Conservation (phyloP, 1,140 invertebrate species). For the Melipona quadrifasciata region DNA sequence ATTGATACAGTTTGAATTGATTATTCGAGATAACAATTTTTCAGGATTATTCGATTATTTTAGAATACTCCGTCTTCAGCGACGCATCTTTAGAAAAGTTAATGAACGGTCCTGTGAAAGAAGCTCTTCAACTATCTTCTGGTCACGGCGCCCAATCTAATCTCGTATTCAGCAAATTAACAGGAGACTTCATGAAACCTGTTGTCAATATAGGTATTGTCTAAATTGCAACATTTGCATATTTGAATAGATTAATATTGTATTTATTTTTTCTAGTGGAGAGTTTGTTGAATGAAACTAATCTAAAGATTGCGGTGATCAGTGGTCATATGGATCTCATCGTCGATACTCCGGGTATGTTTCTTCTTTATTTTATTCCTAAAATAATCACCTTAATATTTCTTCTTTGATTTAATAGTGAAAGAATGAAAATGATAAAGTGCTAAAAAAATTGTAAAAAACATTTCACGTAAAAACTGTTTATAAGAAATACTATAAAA, state of each 20-base stretch:
- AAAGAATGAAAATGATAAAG: not conserved
- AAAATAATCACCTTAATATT: not conserved
- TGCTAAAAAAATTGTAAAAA: not conserved
- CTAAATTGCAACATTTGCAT: not conserved
- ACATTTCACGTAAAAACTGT: not conserved
- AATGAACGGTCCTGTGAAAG: constrained; percentile 88
- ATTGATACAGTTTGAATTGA: not conserved
- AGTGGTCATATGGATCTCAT: constrained; percentile 88
- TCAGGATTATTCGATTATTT: not conserved
- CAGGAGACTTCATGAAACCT: constrained; percentile 92
- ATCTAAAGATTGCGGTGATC: constrained; percentile 86
- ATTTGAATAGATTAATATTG: not conserved
- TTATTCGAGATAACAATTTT: not conserved
- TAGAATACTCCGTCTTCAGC: not conserved
- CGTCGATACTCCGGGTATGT: constrained; percentile 86
- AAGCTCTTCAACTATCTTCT: constrained; percentile 83
- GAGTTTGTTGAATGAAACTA: constrained; percentile 86
- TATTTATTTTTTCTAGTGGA: constrained; percentile 83
- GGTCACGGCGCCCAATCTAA: constrained; percentile 84
- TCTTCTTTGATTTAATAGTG: not conserved
- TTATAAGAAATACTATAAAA: not conserved
- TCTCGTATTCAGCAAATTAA: constrained; percentile 85
- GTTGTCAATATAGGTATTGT: constrained; percentile 85
- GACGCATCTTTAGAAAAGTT: constrained; percentile 81
- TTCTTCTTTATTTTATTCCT: not conserved